A percentile compares a stretch with the other conserved stretches of the same genome.
Evolutionary conservation across 2,888 invertebrate genomes (phyloP).

Genomic region (Tillus elongatus): DNA sequence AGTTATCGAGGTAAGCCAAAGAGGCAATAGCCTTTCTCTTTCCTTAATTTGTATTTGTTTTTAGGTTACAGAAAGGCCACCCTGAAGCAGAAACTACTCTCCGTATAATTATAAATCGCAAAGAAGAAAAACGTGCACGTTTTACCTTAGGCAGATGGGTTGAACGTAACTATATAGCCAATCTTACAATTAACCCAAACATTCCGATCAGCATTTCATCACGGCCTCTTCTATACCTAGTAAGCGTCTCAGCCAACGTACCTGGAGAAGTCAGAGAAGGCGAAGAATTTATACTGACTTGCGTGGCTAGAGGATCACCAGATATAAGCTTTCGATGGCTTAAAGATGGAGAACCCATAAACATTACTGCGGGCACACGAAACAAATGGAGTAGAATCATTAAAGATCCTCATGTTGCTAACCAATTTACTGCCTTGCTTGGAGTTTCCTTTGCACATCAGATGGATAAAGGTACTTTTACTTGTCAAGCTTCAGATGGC

Average conservation of each 20-base stretch:
- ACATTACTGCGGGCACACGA: conserved; percentile 48
- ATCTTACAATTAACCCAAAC: not conserved
- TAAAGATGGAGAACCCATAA: conserved; percentile 68
- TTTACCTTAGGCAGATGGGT: not conserved
- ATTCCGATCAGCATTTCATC: not conserved
- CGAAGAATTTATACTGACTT: conserved; percentile 68
- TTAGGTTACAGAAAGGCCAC: not conserved
- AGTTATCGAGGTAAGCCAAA: not conserved
- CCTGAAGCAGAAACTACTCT: not conserved
- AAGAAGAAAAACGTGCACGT: not conserved
- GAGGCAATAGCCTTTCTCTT: no score
- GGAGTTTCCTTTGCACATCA: conserved; percentile 60
- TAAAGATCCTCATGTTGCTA: conserved; percentile 43
- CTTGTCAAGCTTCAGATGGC: conserved; percentile 68
- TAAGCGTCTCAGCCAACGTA: conserved; percentile 40
- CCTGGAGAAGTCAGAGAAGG: conserved; percentile 52
- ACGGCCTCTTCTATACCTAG: not conserved
- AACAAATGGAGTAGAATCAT: conserved; percentile 58
- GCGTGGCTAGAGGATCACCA: conserved; percentile 68
- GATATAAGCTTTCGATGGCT: conserved; percentile 70
- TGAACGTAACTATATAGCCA: not conserved
- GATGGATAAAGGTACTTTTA: conserved; percentile 69
- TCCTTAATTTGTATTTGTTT: no score
- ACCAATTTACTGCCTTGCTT: conserved; percentile 58
- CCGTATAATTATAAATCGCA: not conserved